A percentile compares a stretch with the other conserved stretches of the same genome.
These are phyloP conservation scores for Embiotoca jacksoni DNA, from an alignment of 2,113 vertebrate genomes.

Conservation along the genomic window DNA sequence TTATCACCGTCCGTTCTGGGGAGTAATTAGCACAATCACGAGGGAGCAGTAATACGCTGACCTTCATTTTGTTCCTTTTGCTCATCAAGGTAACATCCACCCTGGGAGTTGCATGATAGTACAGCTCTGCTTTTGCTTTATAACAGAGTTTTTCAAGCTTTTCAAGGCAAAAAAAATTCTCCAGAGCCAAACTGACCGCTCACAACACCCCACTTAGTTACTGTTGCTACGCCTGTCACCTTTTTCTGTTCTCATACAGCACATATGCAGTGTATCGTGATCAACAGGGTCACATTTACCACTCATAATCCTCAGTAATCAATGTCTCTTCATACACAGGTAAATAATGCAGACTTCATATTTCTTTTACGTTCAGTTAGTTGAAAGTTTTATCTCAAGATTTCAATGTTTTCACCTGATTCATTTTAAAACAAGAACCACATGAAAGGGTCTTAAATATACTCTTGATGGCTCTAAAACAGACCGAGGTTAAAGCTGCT, in stretches of 20 bases:
- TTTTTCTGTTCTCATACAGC: background rate
- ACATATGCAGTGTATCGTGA: background rate
- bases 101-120: background rate
- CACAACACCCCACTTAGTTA: conserved; percentile 5
- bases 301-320: background rate
- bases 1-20: background rate
- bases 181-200: background rate
- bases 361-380: too few relatives aligned
- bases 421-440: too few relatives aligned
- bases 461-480: too few relatives aligned
- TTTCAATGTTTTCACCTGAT: too few relatives aligned
- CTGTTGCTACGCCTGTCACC: background rate
- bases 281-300: background rate
- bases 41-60: conserved; percentile 1
- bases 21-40: conserved; percentile 10
- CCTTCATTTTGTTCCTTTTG: background rate
- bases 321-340: too few relatives aligned
- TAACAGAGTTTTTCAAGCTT: background rate
- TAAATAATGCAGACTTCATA: too few relatives aligned
- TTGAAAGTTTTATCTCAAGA: too few relatives aligned
- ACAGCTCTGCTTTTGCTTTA: background rate
- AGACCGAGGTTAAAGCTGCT: too few relatives aligned
- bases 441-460: too few relatives aligned
- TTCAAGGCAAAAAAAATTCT: background rate
- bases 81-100: conserved; percentile 10